Conservation (phyloP, 1,140 invertebrate species). For the Drosophila triauraria region DNA sequence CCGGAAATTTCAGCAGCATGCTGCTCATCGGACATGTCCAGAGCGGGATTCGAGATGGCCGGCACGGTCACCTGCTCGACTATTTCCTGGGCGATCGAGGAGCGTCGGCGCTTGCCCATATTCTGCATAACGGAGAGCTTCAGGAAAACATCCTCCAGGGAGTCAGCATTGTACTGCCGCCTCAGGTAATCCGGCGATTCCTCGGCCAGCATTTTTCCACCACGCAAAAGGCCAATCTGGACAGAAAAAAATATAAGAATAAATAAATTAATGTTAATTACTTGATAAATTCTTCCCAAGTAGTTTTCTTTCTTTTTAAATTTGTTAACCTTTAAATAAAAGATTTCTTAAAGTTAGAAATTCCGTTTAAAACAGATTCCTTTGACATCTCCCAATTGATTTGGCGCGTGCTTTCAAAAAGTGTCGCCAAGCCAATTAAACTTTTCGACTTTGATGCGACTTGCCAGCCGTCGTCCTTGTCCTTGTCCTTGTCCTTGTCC, state of each 20-base stretch:
- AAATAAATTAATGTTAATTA: not conserved
- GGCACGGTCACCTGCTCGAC: slow-evolving; percentile 88
- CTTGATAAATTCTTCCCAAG: no score
- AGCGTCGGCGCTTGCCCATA: slow-evolving; percentile 90
- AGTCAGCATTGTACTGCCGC: slow-evolving; percentile 90
- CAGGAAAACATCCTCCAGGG: slow-evolving; percentile 96
- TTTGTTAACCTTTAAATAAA: not conserved
- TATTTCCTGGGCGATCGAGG: slow-evolving; percentile 91
- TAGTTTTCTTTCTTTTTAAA: no score
- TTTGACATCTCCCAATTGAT: slow-evolving; percentile 54
- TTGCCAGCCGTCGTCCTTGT: slow-evolving; percentile 4
- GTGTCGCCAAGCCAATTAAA: slow-evolving; percentile 72
- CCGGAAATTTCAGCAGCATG: slow-evolving; percentile 92
- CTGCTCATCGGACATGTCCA: slow-evolving; percentile 88
- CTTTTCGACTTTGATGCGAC: slow-evolving; percentile 61
- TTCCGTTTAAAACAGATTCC: not conserved
- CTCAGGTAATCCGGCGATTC: slow-evolving; percentile 93
- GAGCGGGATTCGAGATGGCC: slow-evolving; percentile 87
- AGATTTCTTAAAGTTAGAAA: not conserved
- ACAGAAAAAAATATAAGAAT: not conserved
- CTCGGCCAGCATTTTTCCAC: slow-evolving; percentile 95
- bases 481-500: slow-evolving; percentile 5
- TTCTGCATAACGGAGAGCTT: slow-evolving; percentile 94
- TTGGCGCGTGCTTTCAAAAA: slow-evolving; percentile 39
- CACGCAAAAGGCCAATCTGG: slow-evolving; percentile 96